phyloP scores from a whole-genome alignment of 1,140 invertebrate genomes.

The Oppia nitens region DNA sequence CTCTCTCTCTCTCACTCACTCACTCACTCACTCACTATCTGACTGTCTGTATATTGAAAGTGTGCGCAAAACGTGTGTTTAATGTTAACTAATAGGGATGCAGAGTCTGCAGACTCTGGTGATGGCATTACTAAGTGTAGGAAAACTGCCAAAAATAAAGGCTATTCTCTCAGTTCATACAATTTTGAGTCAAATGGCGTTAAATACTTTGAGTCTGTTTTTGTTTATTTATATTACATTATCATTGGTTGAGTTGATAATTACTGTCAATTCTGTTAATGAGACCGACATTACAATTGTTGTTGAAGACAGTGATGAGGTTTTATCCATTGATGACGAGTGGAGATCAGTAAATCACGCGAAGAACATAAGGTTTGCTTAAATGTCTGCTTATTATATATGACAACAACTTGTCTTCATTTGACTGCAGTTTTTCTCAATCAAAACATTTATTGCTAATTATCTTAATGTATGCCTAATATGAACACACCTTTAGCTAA shows the following conservation, averaged over 20 bases:
- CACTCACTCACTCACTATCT: background rate
- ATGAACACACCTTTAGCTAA: too few relatives aligned
- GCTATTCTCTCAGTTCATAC: background rate
- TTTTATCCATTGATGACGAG: background rate
- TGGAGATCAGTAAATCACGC: background rate
- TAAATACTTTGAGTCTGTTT: background rate
- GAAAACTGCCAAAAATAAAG: background rate
- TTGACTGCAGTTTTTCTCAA: too few relatives aligned
- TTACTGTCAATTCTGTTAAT: background rate
- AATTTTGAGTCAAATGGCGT: background rate
- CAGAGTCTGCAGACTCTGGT: background rate
- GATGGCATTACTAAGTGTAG: background rate
- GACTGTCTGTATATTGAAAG: too few relatives aligned
- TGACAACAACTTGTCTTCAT: too few relatives aligned
- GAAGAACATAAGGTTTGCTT: background rate
- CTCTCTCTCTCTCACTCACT: background rate
- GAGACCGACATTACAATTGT: background rate
- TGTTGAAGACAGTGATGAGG: background rate
- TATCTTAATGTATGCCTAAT: too few relatives aligned
- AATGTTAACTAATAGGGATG: background rate
- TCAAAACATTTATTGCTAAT: too few relatives aligned
- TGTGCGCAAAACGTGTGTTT: background rate
- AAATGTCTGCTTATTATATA: background rate
- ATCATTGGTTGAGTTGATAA: background rate
- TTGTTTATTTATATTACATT: background rate